Conservation (phyloP, 2,113 vertebrate genomes). For the Labrus mixtus region DNA sequence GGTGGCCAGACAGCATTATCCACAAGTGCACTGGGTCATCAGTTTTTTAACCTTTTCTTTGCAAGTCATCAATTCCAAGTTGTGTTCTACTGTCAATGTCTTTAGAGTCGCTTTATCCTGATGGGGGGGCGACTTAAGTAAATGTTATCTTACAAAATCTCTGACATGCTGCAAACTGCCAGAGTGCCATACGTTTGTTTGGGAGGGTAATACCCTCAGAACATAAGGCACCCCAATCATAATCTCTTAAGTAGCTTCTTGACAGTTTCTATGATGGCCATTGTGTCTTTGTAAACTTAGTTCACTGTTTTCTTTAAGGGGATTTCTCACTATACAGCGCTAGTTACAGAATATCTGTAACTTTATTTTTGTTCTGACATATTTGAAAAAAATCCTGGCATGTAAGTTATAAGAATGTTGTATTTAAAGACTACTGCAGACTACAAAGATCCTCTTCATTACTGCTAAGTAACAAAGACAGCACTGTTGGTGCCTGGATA, state of each 20-base stretch:
- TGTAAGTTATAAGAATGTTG: constrained; percentile 45
- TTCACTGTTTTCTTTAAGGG: not conserved
- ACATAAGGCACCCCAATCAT: constrained; percentile 74
- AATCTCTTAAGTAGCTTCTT: constrained; percentile 75
- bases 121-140: not conserved
- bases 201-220: constrained; percentile 52
- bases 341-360: not conserved
- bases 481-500: constrained; percentile 59
- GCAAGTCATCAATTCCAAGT: constrained; percentile 21
- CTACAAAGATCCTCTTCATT: constrained; percentile 72
- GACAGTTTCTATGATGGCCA: constrained; percentile 52
- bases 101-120: not conserved
- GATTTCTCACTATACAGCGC: not conserved
- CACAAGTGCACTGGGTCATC: constrained; percentile 42
- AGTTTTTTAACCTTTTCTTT: constrained; percentile 13
- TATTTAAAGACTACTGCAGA: constrained; percentile 44
- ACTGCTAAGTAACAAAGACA: constrained; percentile 61
- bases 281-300: not conserved
- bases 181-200: constrained; percentile 11
- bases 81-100: not conserved
- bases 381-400: constrained; percentile 26
- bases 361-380: constrained; percentile 34
- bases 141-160: not conserved
- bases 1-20: constrained; percentile 59
- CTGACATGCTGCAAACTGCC: constrained; percentile 9